phyloP scores from a whole-genome alignment of 2,888 invertebrate genomes.

The Cataglyphis albicans region DNA sequence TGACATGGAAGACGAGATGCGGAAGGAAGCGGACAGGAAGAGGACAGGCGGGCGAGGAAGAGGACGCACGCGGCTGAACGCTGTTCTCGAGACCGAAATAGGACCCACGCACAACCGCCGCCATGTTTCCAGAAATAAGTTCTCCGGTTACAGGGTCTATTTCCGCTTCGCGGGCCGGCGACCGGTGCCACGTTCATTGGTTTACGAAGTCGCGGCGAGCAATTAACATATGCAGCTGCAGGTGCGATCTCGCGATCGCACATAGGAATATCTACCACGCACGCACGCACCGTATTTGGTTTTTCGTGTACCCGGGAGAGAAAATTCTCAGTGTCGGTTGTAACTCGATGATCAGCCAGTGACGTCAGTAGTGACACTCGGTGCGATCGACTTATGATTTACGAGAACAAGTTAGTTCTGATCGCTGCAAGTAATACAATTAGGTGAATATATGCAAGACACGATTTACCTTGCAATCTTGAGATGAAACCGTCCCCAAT shows the following conservation, averaged over 20 bases:
- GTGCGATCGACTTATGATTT: constrained; percentile 52
- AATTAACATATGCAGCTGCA: constrained; percentile 33
- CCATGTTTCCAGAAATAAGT: constrained; percentile 84
- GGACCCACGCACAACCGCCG: constrained; percentile 70
- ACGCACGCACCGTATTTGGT: neutral
- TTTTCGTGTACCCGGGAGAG: constrained; percentile 16
- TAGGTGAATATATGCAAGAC: constrained; percentile 43
- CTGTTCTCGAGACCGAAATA: constrained; percentile 78
- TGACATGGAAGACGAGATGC: constrained; percentile 29
- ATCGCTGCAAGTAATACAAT: constrained; percentile 14
- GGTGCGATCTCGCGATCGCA: constrained; percentile 33
- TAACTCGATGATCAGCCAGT: constrained; percentile 46
- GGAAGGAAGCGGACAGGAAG: constrained; percentile 32
- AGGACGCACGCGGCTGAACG: constrained; percentile 43
- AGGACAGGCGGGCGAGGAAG: constrained; percentile 44
- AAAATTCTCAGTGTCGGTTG: constrained; percentile 35
- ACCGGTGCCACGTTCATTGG: constrained; percentile 51
- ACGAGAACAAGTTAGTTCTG: constrained; percentile 16
- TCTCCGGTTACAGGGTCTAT: constrained; percentile 84
- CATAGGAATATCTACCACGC: neutral
- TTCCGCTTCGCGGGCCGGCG: constrained; percentile 72
- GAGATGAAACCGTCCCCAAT: neutral
- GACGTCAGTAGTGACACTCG: constrained; percentile 62
- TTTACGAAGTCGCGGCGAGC: constrained; percentile 20
- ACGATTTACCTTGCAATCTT: neutral